phyloP scores from a whole-genome alignment of 2,113 vertebrate genomes.

The Coptodon bakossiorum region DNA sequence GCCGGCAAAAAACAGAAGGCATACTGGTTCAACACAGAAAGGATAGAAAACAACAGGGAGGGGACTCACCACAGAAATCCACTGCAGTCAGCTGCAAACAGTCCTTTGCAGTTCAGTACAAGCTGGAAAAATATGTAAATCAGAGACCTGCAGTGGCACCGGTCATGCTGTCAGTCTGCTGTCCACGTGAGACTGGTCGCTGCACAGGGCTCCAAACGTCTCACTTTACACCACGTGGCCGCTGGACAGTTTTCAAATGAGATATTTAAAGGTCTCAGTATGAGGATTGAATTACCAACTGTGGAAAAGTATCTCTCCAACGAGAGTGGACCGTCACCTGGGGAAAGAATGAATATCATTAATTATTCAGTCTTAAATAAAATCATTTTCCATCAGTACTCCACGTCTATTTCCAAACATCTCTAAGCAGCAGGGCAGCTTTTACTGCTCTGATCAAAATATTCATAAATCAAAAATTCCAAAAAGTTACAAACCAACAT shows the following conservation, averaged over 20 bases:
- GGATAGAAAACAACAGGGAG: not conserved
- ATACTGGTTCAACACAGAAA: conserved; percentile 11
- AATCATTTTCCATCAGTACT: not conserved
- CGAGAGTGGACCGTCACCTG: conserved; percentile 43
- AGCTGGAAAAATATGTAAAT: not conserved
- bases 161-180: conserved; percentile 34
- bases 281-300: conserved; percentile 62
- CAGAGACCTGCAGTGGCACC: not conserved
- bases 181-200: conserved; percentile 34
- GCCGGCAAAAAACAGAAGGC: conserved; percentile 48
- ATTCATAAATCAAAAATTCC: not conserved
- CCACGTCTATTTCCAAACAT: not conserved
- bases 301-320: conserved; percentile 17
- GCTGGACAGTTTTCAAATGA: conserved; percentile 30
- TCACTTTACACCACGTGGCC: conserved; percentile 77
- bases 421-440: accelerated
- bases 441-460: not conserved
- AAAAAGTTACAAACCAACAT: not conserved
- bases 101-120: not conserved
- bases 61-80: conserved; percentile 20
- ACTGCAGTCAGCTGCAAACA: not conserved
- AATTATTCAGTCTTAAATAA: not conserved
- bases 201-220: conserved; percentile 26
- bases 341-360: not conserved
- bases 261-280: conserved; percentile 75